phyloP scores from a whole-genome alignment of 2,888 invertebrate genomes.

The Myathropa florea region DNA sequence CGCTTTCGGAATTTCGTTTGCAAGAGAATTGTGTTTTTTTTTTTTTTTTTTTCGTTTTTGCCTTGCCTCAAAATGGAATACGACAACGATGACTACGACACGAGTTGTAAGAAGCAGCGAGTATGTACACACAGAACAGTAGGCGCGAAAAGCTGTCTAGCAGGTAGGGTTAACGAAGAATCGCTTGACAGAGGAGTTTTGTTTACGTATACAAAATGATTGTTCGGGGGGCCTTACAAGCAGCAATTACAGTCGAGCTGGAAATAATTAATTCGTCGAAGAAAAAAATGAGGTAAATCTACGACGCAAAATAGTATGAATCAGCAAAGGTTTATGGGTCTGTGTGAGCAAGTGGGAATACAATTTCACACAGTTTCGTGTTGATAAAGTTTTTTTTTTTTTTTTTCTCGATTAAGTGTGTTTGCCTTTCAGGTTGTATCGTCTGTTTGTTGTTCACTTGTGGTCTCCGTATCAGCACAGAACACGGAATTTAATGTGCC shows the following conservation, averaged over 20 bases:
- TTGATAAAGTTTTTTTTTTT: background rate
- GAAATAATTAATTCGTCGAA: conserved; percentile 1
- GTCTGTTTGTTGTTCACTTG: background rate
- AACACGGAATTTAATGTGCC: background rate
- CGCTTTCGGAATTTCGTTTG: conserved; percentile 56
- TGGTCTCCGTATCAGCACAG: background rate
- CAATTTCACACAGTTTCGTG: background rate
- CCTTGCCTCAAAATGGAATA: conserved; percentile 37
- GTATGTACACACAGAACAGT: conserved; percentile 41
- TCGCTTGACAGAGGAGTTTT: background rate
- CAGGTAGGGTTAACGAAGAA: conserved; percentile 32
- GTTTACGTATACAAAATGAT: conserved; percentile 2
- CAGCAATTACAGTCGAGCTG: background rate
- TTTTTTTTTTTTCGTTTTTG: conserved; percentile 1
- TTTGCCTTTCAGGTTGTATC: background rate
- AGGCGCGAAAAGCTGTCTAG: conserved; percentile 62
- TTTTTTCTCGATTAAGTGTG: background rate
- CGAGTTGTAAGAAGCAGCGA: conserved; percentile 25
- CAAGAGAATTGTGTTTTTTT: conserved; percentile 49
- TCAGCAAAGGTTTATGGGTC: conserved; percentile 13
- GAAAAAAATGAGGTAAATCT: conserved; percentile 17
- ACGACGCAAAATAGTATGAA: conserved; percentile 31
- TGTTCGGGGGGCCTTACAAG: background rate
- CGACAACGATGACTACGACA: conserved; percentile 7
- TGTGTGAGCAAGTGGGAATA: background rate